phyloP scores from a whole-genome alignment of 1,140 invertebrate genomes.

The Oppia nitens region DNA sequence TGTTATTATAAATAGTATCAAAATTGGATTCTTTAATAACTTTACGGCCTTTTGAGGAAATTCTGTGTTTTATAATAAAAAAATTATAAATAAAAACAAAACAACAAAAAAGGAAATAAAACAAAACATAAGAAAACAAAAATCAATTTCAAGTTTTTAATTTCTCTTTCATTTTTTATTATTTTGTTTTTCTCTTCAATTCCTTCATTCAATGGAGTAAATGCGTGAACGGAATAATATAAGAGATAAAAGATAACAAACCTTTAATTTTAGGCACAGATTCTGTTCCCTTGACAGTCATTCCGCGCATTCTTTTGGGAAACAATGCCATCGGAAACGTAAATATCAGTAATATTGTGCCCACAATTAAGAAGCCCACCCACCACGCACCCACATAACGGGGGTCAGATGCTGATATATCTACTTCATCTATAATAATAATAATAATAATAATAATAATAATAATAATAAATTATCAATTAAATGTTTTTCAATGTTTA shows the following conservation, averaged over 20 bases:
- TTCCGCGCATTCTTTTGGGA: constrained; percentile 11
- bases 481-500: too few species aligned
- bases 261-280: background rate
- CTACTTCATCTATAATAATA: constrained; percentile 18
- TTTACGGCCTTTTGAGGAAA: constrained; percentile 25
- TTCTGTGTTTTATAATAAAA: constrained; percentile 23
- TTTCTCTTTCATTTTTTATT: too few species aligned
- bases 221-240: too few species aligned
- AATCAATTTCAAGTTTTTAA: too few species aligned
- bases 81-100: background rate
- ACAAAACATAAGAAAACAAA: too few species aligned
- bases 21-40: constrained; percentile 40
- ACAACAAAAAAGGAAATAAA: background rate
- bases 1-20: constrained; percentile 48
- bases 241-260: background rate
- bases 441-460: constrained; percentile 35
- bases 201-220: too few species aligned
- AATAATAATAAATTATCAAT: too few species aligned
- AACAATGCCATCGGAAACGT: constrained; percentile 23
- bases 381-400: constrained; percentile 29
- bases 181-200: too few species aligned
- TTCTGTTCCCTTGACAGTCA: background rate
- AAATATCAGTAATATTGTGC: constrained; percentile 18
- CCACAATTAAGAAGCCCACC: constrained; percentile 32
- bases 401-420: constrained; percentile 18